Percentiles rank a stretch among this genome's conserved stretches.
Conservation (phyloP, 2,113 vertebrate species). For the Tachuris rubrigastra region DNA sequence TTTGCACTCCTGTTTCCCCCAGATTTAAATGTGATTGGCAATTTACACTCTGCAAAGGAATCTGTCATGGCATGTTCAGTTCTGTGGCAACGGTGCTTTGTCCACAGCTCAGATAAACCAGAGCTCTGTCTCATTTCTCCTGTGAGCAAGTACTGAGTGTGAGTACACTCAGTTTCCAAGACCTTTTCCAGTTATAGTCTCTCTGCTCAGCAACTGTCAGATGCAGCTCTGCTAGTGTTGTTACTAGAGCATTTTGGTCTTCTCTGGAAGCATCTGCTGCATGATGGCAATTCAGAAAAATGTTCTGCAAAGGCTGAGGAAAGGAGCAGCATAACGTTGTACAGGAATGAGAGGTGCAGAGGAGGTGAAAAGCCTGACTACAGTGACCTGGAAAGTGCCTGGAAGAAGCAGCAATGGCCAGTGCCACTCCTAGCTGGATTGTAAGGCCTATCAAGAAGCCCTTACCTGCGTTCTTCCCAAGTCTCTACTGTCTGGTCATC, state of each 20-base stretch:
- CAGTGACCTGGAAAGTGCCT: background rate
- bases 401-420: background rate
- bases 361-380: background rate
- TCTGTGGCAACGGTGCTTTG: background rate
- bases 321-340: background rate
- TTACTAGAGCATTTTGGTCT: background rate
- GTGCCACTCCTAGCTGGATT: fast-evolving
- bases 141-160: background rate
- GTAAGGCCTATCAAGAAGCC: background rate
- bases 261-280: background rate
- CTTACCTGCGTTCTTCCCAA: background rate
- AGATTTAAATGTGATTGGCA: background rate
- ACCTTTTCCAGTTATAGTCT: background rate
- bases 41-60: background rate
- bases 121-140: background rate
- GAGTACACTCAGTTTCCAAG: background rate
- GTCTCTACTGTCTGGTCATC: background rate
- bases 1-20: background rate
- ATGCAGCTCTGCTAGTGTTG: background rate
- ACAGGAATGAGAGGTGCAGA: background rate
- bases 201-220: background rate
- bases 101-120: background rate
- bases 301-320: background rate
- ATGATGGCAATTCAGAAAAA: no score
- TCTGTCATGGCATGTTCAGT: background rate